These are phyloP conservation scores for Bactericera cockerelli DNA, from an alignment of 1,140 invertebrate genomes.

Conservation along the genomic window DNA sequence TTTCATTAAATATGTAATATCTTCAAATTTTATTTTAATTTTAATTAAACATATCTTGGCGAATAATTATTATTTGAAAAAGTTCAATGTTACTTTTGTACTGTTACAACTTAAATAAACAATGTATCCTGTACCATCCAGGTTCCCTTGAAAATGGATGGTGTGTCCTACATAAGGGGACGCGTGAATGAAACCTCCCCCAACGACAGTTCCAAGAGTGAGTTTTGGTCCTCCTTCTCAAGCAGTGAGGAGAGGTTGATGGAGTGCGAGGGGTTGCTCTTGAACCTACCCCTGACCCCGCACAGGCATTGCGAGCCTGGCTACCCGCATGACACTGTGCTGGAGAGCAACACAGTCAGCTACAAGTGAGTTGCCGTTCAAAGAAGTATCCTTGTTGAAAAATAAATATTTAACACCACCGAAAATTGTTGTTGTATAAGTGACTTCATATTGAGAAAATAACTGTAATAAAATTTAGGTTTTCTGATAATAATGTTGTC, in stretches of 20 bases:
- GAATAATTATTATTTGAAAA: no score
- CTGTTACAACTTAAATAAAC: no score
- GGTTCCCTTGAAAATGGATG: slow-evolving; percentile 33
- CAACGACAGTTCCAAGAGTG: slow-evolving; percentile 50
- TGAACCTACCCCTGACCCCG: slow-evolving; percentile 50
- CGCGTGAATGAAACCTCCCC: slow-evolving; percentile 41
- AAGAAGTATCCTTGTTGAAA: no score
- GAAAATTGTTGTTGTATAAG: no score
- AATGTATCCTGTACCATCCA: neutral
- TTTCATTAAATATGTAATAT: no score
- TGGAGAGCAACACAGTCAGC: slow-evolving; percentile 40
- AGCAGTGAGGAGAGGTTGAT: slow-evolving; percentile 56
- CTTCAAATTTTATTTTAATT: no score
- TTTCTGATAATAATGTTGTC: no score
- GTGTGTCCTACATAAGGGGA: slow-evolving; percentile 39
- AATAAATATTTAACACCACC: no score
- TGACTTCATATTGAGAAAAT: no score
- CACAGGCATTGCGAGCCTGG: slow-evolving; percentile 35
- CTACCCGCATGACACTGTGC: slow-evolving; percentile 28
- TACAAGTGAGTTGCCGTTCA: slow-evolving; percentile 45
- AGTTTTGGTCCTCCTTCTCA: slow-evolving; percentile 64
- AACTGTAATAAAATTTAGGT: no score
- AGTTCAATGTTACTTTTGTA: no score
- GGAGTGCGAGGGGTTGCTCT: slow-evolving; percentile 52
- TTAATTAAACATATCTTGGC: no score